Percentiles rank a stretch among this genome's conserved stretches.
Conservation (phyloP, 2,888 invertebrate genomes). For the Scaptomyza parva region DNA sequence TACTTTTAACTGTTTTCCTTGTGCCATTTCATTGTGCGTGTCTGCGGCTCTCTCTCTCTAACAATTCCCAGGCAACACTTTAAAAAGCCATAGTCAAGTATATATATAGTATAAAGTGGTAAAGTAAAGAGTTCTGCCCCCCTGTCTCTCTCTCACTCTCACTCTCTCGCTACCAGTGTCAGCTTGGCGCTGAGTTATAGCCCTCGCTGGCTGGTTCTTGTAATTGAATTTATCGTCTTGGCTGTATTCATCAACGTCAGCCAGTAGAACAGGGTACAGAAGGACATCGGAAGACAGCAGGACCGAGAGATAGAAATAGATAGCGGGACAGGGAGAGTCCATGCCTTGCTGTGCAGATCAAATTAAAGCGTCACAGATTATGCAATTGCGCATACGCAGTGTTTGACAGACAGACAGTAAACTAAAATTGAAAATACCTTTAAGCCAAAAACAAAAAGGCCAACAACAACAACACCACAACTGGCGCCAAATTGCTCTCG, state of each 20-base stretch:
- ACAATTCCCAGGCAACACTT: conserved; percentile 66
- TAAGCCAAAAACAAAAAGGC: background rate
- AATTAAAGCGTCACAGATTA: conserved; percentile 62
- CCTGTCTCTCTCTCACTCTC: background rate
- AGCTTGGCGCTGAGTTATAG: conserved; percentile 67
- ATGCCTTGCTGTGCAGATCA: conserved; percentile 52
- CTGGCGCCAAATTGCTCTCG: conserved; percentile 72
- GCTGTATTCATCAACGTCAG: conserved; percentile 76
- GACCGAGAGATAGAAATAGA: background rate
- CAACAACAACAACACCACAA: conserved; percentile 3
- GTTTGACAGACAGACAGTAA: conserved; percentile 29
- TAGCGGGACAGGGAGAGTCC: conserved; percentile 8
- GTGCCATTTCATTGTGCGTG: conserved; percentile 59
- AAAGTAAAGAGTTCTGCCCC: conserved; percentile 49
- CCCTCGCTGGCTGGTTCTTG: conserved; percentile 48
- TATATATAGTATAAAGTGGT: conserved; percentile 16
- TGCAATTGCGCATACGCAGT: conserved; percentile 72
- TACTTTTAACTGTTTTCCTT: conserved; percentile 65
- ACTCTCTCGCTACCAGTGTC: background rate
- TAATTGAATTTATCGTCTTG: conserved; percentile 75
- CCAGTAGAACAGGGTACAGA: conserved; percentile 8
- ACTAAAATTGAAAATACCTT: conserved; percentile 55
- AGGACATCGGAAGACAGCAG: background rate
- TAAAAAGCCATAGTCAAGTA: conserved; percentile 60
- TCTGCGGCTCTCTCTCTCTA: conserved; percentile 45